Conservation (phyloP, 2,113 vertebrate species). For the Dascyllus trimaculatus region DNA sequence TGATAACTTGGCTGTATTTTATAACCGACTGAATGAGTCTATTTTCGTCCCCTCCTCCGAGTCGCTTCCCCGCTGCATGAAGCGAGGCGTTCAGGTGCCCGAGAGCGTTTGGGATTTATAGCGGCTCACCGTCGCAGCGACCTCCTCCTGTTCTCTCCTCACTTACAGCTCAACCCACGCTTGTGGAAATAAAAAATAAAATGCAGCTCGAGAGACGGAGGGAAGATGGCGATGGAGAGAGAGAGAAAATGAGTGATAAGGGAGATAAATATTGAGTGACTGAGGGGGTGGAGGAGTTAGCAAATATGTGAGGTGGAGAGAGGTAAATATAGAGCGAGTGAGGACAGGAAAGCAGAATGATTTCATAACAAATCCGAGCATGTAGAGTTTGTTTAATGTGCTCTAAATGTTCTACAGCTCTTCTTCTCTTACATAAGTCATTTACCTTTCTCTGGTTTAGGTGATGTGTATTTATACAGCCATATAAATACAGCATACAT, state of each 20-base stretch:
- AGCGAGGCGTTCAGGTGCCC: constrained; percentile 61
- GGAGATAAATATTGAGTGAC: constrained; percentile 64
- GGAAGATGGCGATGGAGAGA: constrained; percentile 20
- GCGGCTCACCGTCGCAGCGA: constrained; percentile 14
- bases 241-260: constrained; percentile 39
- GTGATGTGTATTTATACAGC: background rate
- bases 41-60: constrained; percentile 59
- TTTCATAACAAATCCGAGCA: constrained; percentile 21
- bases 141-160: constrained; percentile 50
- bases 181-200: constrained; percentile 15
- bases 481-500: background rate
- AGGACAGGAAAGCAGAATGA: constrained; percentile 28
- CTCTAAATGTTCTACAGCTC: constrained; percentile 3
- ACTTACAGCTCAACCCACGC: constrained; percentile 60
- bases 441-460: background rate
- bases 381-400: constrained; percentile 10
- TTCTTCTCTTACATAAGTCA: background rate
- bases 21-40: constrained; percentile 8
- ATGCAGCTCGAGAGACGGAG: constrained; percentile 4
- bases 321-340: constrained; percentile 40
- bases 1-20: constrained; percentile 33
- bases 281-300: constrained; percentile 55
- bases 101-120: constrained; percentile 47
- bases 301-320: constrained; percentile 56
- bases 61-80: background rate